phyloP scores from a whole-genome alignment of 2,113 vertebrate genomes.

The Lagopus leucura region DNA sequence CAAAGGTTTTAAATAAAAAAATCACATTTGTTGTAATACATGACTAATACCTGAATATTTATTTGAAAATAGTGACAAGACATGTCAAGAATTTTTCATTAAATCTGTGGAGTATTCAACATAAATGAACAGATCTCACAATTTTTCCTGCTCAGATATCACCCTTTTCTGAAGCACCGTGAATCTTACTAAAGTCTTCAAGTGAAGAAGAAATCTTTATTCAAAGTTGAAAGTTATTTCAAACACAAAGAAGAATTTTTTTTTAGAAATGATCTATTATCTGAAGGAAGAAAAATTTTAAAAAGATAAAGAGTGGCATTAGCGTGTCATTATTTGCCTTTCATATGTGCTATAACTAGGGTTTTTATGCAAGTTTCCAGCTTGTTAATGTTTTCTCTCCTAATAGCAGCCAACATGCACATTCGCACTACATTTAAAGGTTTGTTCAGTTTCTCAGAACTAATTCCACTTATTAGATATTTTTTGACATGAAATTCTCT shows the following conservation, averaged over 20 bases:
- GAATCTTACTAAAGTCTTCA: not conserved
- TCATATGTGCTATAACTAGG: not conserved
- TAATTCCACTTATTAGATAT: not conserved
- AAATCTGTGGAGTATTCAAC: not conserved
- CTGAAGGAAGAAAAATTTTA: not conserved
- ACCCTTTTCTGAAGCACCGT: rapidly evolving
- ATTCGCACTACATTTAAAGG: not conserved
- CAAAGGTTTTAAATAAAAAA: not conserved
- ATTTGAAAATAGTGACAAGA: not conserved
- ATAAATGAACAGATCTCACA: not conserved
- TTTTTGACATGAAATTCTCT: not conserved
- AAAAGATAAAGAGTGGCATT: not conserved
- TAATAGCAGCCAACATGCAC: not conserved
- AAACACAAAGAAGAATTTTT: not conserved
- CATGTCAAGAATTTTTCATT: not conserved
- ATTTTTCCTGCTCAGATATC: not conserved
- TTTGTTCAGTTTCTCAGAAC: not conserved
- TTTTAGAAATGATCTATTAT: not conserved
- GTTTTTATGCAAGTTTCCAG: not conserved
- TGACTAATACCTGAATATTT: not conserved
- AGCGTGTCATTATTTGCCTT: not conserved
- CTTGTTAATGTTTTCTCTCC: not conserved
- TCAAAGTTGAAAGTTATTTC: not conserved
- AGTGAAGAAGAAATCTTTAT: not conserved
- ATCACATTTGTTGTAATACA: not conserved